phyloP scores from a whole-genome alignment of 2,113 vertebrate genomes.

The Meleagris gallopavo region DNA sequence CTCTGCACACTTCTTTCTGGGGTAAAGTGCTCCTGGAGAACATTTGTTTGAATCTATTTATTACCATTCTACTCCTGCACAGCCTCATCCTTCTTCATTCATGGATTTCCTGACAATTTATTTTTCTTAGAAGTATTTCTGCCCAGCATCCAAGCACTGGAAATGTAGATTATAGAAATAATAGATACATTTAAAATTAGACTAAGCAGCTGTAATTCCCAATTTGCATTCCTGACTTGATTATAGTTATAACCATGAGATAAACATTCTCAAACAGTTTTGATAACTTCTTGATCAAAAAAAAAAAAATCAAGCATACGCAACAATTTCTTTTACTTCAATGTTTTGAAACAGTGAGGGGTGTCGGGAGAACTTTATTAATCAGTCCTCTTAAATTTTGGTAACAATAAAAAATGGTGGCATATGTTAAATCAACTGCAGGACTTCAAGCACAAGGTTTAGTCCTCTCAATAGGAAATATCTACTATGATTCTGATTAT shows the following conservation, averaged over 20 bases:
- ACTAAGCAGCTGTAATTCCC: constrained; percentile 60
- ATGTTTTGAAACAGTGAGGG: not conserved
- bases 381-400: not conserved
- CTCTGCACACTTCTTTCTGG: not conserved
- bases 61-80: not conserved
- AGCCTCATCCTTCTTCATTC: constrained; percentile 22
- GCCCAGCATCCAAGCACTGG: not conserved
- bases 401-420: not conserved
- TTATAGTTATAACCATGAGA: constrained; percentile 25
- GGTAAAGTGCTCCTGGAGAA: not conserved
- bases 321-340: not conserved
- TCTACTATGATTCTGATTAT: not conserved
- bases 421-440: not conserved
- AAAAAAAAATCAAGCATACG: not conserved
- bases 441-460: not conserved
- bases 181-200: constrained; percentile 60
- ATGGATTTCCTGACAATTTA: constrained; percentile 1
- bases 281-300: not conserved
- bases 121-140: constrained; percentile 64
- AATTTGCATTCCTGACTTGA: constrained; percentile 66
- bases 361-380: not conserved
- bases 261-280: not conserved
- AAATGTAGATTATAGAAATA: constrained; percentile 45
- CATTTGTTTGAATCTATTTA: not conserved
- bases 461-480: not conserved